Evolutionary conservation across 2,888 invertebrate genomes (phyloP).

Genomic region (Thalpophila matura): DNA sequence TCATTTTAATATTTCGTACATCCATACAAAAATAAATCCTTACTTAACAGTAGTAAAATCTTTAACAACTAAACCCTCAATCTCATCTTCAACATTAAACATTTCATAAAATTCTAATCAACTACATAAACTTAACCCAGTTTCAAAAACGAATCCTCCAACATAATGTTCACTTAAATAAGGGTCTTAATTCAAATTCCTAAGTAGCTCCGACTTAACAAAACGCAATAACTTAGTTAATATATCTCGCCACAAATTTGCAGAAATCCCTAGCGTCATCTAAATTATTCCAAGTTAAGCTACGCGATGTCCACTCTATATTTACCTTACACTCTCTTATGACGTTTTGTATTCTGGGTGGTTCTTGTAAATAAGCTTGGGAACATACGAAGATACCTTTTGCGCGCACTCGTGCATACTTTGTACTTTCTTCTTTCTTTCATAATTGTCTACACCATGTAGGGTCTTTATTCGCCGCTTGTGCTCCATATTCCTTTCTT

Average conservation of each 20-base stretch:
- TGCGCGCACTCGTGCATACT: constrained; percentile 14
- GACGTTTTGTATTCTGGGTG: constrained; percentile 86
- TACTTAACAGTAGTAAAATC: not conserved
- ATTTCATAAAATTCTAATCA: not conserved
- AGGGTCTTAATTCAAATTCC: constrained; percentile 15
- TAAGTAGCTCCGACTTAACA: constrained; percentile 15
- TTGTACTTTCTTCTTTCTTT: too few relatives aligned
- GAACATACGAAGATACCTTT: constrained; percentile 62
- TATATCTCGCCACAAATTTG: constrained; percentile 45
- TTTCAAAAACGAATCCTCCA: not conserved
- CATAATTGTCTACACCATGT: not conserved
- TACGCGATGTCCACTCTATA: constrained; percentile 70
- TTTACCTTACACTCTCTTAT: constrained; percentile 76
- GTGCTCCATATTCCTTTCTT: not conserved
- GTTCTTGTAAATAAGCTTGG: constrained; percentile 69
- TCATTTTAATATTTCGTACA: too few relatives aligned
- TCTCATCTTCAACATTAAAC: not conserved
- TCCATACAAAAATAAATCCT: too few relatives aligned
- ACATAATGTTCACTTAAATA: constrained; percentile 18
- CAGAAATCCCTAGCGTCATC: constrained; percentile 39
- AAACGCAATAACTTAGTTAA: constrained; percentile 37
- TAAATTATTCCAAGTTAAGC: constrained; percentile 54
- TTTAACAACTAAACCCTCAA: not conserved
- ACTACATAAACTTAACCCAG: not conserved
- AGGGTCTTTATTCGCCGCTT: not conserved